Conservation (phyloP, 2,113 vertebrate species). For the Myotis lucifugus region DNA sequence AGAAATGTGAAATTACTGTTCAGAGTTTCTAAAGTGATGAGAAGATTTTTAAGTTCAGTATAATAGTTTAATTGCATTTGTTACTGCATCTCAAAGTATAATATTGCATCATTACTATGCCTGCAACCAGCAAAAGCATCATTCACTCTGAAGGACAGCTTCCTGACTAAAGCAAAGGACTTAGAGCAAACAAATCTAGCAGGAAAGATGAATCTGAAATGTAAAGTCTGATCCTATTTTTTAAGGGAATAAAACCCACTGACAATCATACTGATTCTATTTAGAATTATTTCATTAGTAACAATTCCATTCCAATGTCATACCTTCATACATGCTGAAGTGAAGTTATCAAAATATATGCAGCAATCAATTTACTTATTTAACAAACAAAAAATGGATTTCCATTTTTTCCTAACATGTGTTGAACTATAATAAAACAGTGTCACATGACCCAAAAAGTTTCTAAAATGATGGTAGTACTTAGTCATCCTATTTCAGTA, state of each 20-base stretch:
- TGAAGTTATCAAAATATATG: background rate
- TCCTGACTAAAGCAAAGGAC: background rate
- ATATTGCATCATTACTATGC: conserved; percentile 10
- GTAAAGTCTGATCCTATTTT: background rate
- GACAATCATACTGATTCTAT: background rate
- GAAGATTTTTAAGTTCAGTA: background rate
- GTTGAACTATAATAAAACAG: background rate
- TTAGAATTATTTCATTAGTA: conserved; percentile 20
- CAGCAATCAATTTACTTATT: background rate
- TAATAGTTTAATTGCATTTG: conserved; percentile 42
- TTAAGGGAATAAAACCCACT: background rate
- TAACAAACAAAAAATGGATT: conserved; percentile 13
- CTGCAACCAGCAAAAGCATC: background rate
- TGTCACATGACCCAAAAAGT: background rate
- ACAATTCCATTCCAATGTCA: background rate
- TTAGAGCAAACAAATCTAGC: background rate
- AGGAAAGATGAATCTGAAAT: background rate
- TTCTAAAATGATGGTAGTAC: background rate
- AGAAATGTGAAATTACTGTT: background rate
- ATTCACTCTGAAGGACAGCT: background rate
- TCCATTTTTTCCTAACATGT: background rate
- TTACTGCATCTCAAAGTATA: background rate
- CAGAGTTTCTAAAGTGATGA: background rate
- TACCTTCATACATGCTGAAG: background rate
- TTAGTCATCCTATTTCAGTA: conserved; percentile 29